Conservation (phyloP, 1,140 invertebrate genomes). For the Drosophila mauritiana region DNA sequence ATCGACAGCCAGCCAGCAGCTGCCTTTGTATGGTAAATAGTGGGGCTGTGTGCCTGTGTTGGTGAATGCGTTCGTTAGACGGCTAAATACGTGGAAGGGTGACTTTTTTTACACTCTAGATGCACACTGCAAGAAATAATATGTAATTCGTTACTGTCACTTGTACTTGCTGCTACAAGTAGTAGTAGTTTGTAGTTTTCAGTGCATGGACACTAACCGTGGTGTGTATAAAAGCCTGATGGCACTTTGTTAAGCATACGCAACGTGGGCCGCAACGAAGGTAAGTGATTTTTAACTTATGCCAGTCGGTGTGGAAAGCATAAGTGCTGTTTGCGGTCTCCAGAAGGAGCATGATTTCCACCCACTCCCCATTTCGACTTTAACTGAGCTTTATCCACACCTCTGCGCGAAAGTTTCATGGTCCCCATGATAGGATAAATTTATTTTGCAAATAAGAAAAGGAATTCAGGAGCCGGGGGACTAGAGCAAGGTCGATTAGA, state of each 20-base stretch:
- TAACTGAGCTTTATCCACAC: conserved; percentile 10
- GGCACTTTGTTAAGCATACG: conserved; percentile 54
- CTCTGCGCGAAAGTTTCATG: conserved; percentile 28
- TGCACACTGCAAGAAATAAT: conserved; percentile 7
- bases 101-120: conserved; percentile 50
- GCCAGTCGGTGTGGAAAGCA: conserved; percentile 45
- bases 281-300: conserved; percentile 70
- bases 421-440: conserved; percentile 35
- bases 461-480: neutral
- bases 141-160: neutral
- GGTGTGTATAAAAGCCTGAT: conserved; percentile 16
- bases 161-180: too few relatives aligned
- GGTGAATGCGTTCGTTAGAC: conserved; percentile 65
- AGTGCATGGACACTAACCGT: conserved; percentile 4
- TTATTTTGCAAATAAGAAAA: conserved; percentile 19
- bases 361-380: neutral
- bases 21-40: conserved; percentile 38
- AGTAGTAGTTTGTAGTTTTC: neutral
- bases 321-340: conserved; percentile 18
- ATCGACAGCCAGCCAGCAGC: conserved; percentile 12
- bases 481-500: conserved; percentile 61
- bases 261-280: conserved; percentile 27
- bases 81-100: conserved; percentile 54
- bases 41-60: conserved; percentile 17
- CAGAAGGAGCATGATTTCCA: neutral